These are phyloP conservation scores for Macrophya annulata DNA, from an alignment of 2,888 invertebrate genomes.

Conservation along the genomic window DNA sequence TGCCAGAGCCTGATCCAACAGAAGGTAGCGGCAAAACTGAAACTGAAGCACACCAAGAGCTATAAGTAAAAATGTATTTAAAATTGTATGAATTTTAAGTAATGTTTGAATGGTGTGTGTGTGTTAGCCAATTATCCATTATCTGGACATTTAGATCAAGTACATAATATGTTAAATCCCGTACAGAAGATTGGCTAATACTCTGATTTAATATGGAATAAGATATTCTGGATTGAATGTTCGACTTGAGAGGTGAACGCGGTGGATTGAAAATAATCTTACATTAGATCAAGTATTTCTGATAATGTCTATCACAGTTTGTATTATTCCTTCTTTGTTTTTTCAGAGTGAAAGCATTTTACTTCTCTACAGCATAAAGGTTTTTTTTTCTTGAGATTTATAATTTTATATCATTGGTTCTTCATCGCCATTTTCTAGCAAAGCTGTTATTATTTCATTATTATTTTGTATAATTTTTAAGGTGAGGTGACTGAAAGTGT, in stretches of 20 bases:
- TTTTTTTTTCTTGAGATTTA: conserved; percentile 25
- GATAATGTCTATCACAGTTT: neutral
- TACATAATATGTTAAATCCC: conserved; percentile 18
- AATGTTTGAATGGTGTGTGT: conserved; percentile 60
- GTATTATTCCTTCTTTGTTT: conserved; percentile 29
- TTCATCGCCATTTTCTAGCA: neutral
- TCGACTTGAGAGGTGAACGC: neutral
- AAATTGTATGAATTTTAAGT: conserved; percentile 64
- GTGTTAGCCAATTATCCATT: conserved; percentile 53
- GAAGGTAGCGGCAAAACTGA: conserved; percentile 59
- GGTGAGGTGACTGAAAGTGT: conserved; percentile 5
- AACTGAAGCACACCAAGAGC: conserved; percentile 70
- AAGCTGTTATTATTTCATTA: conserved; percentile 27
- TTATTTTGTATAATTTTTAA: conserved; percentile 30
- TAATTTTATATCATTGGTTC: conserved; percentile 23
- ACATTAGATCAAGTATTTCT: neutral
- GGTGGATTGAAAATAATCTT: neutral
- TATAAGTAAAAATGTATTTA: conserved; percentile 65
- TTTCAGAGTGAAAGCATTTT: conserved; percentile 26
- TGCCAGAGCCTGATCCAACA: conserved; percentile 64
- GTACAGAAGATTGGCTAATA: conserved; percentile 5
- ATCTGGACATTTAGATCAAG: conserved; percentile 45
- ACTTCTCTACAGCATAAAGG: neutral
- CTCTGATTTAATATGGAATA: conserved; percentile 38
- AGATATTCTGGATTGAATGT: neutral